Percentiles rank a stretch among this genome's conserved stretches.
phyloP scores from a whole-genome alignment of 37 sponge, comb jelly and placozoan genomes.

The Halisarca cf. caerulea region DNA sequence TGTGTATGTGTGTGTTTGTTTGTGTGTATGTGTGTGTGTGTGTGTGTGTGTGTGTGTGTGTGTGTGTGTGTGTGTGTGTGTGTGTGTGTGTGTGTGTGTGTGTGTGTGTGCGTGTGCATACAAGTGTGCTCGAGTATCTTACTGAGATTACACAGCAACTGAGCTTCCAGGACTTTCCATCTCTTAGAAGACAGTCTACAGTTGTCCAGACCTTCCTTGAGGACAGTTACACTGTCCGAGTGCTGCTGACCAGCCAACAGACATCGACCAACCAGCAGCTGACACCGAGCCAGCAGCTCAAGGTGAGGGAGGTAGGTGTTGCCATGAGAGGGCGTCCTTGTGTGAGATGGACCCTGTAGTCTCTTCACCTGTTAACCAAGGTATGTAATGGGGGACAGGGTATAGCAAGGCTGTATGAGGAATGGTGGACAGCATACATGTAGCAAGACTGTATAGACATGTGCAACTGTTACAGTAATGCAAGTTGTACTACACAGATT shows the following conservation, averaged over 20 bases:
- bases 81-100: conserved; percentile 25
- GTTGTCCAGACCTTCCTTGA: not conserved
- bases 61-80: conserved; percentile 22
- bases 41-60: conserved; percentile 7
- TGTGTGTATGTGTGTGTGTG: not conserved
- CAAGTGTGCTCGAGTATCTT: not conserved
- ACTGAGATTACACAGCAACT: conserved; percentile 15
- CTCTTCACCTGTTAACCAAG: too few species aligned
- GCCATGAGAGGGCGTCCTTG: not conserved
- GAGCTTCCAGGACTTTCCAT: not conserved
- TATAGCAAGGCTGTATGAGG: too few species aligned
- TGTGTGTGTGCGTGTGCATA: conserved; percentile 10
- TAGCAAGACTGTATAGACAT: too few species aligned
- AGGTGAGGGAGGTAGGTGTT: conserved; percentile 19
- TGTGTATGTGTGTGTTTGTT: conserved; percentile 2
- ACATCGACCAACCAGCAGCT: not conserved
- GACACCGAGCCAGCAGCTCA: conserved; percentile 9
- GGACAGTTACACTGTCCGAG: too few species aligned
- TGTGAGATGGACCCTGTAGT: not conserved
- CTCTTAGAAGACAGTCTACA: not conserved
- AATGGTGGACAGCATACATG: too few species aligned
- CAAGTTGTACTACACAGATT: too few species aligned
- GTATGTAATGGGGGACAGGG: too few species aligned
- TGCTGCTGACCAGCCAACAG: too few species aligned
- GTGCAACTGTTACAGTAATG: too few species aligned